Evolutionary conservation across 2,113 vertebrate species (phyloP).

Genomic region (Thamnaconus septentrionalis): DNA sequence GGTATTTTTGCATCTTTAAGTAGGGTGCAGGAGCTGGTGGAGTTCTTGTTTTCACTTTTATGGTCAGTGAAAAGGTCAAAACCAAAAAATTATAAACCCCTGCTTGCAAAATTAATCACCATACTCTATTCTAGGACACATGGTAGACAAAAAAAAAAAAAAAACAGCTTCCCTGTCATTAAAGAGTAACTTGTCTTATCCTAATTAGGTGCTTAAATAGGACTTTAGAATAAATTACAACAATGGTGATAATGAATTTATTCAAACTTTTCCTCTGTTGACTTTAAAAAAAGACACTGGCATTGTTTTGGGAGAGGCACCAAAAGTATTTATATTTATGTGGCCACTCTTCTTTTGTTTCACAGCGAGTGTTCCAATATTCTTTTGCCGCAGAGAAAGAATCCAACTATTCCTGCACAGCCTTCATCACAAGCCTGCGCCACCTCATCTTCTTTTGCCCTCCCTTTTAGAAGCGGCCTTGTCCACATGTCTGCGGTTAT

Average conservation of each 20-base stretch:
- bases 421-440: not conserved
- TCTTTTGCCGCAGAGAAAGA: too few relatives aligned
- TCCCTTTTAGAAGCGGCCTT: too few relatives aligned
- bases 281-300: conserved; percentile 14
- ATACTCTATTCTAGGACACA: not conserved
- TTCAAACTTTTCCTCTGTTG: conserved; percentile 11
- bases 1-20: too few relatives aligned
- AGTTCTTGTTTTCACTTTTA: not conserved
- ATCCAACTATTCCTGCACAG: too few relatives aligned
- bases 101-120: not conserved
- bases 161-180: conserved; percentile 15
- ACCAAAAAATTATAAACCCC: not conserved
- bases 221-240: conserved; percentile 19
- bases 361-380: too few relatives aligned
- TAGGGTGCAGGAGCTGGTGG: too few relatives aligned
- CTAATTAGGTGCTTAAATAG: conserved; percentile 29
- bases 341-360: not conserved
- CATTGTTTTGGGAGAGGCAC: not conserved
- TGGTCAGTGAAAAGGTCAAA: not conserved
- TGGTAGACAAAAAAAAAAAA: not conserved
- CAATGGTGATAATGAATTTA: conserved; percentile 17
- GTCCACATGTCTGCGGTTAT: too few relatives aligned
- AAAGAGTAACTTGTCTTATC: conserved; percentile 12
- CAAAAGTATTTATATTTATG: too few relatives aligned
- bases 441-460: not conserved